Evolutionary conservation across 2,888 invertebrate species (phyloP), one percentile per base, ranked within the genome.

Genomic region (Neoascia interrupta): DNA sequence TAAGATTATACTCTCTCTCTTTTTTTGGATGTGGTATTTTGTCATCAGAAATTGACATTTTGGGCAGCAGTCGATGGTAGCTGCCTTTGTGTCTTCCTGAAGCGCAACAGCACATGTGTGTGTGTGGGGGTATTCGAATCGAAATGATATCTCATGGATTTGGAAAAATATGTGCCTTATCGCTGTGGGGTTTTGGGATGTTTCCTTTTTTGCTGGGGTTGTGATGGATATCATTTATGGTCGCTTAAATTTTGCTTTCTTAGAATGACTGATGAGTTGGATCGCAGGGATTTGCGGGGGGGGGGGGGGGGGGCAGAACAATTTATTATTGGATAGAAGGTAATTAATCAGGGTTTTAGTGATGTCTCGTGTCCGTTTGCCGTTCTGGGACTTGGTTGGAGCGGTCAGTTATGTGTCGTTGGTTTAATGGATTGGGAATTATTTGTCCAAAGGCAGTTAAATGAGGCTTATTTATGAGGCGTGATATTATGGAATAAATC

Each of bases 161-260:
- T 41, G 64, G 64, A 23, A 53, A 64, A n/a, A 64, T 64, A 43
- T 64, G 31, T 53, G 53, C 18, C 36, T 54, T 64, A 64, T 64
- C 45, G 43, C 36, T 19, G 31, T 5, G 23, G 41, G 43, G 21
- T 10, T n/a, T n/a, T n/a, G n/a, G n/a, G 4, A 13, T n/a, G 10
- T 49, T 13, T 43, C 41, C 6, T 13, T 8, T 13, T n/a, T n/a
- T n/a, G n/a, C n/a, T n/a, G n/a, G n/a, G n/a, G n/a, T n/a, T n/a
- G n/a, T 13, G 63, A 51, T 51, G 51, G 51, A 51, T 53, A 36
- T 36, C 53, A 36, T 64, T 64, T 54, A 64, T 26, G 26, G 26
- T 26, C 6, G 1, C 1, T 26, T 26, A 1, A 26, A 26, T 26
- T 26, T 26, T 26, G 26, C 10, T 26, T 26, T 26, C 26, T 26